Evolutionary conservation across 2,888 invertebrate genomes (phyloP), one percentile per base, ranked within the genome.

Genomic region (Apocheima hispidaria): DNA sequence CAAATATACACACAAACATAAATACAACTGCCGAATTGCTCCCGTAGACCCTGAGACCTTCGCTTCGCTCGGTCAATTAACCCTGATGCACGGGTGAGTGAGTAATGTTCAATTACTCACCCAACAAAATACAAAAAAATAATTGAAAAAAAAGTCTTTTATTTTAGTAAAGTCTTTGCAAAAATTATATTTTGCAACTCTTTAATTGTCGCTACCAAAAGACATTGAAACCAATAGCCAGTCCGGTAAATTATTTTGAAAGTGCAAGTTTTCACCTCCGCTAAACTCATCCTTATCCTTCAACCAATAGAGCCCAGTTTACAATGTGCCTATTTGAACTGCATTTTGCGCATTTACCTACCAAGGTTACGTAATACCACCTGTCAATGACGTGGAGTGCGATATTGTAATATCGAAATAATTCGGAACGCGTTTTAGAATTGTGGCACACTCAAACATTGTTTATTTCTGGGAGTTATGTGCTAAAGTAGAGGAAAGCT

Each of bases 311-410:
- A 43, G 61, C 53, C 20, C 18, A 61, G 20, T 35, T 41, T 57
- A 49, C 28, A 41, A 7, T 52, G 41, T 16, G 12, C 4, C 9
- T 23, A 41, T 57, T 33, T 14, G 4, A 30, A 33, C 30, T 52
- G 61, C 61, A 62, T 57, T 62, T 59, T 68, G 67, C 66, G 59
- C 64, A 52, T 57, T 54, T 59, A 68, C 55, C 46, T 55, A 63
- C 66, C 73, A 77, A 77, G 80, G 80, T 80, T 63, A 76, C 60
- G 53, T 65, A 68, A 60, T 68, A 70, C 74, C 78, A 75, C 74
- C 74, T 77, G 77, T 70, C 69, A 54, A 59, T 46, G 52, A 35
- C 48, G 59, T 53, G 16, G 53, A 55, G 50, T 23, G 62, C 61
- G 71, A 52, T 52, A 56, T 56, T 61, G 38, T 55, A 44, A 60